phyloP scores from a whole-genome alignment of 2,888 invertebrate species.

The Elysia crispata region DNA sequence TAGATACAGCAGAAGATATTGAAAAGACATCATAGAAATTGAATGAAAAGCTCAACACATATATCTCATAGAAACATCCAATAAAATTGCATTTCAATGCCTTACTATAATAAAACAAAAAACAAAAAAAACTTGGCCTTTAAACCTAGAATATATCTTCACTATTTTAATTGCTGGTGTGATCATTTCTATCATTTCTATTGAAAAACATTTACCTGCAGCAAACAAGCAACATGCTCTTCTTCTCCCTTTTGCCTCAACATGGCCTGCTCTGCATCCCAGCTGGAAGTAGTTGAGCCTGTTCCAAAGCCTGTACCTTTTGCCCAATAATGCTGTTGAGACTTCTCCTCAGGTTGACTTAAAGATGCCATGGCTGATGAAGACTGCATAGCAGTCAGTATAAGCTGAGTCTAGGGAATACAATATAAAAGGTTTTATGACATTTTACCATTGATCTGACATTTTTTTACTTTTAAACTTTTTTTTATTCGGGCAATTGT shows the following conservation, averaged over 20 bases:
- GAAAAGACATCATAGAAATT: too few species aligned
- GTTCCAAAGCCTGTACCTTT: slow-evolving; percentile 98
- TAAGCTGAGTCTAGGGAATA: slow-evolving; percentile 65
- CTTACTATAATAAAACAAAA: neutral
- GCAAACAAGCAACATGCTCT: slow-evolving; percentile 91
- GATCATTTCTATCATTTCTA: too few species aligned
- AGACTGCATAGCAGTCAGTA: slow-evolving; percentile 71
- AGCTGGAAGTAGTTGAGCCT: slow-evolving; percentile 95
- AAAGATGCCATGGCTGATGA: slow-evolving; percentile 58
- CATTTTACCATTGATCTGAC: too few species aligned
- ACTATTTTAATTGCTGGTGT: too few species aligned
- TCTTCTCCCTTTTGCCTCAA: slow-evolving; percentile 93
- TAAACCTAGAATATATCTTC: neutral
- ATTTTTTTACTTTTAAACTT: too few species aligned
- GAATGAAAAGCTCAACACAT: neutral
- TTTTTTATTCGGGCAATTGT: too few species aligned
- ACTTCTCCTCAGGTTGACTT: slow-evolving; percentile 69
- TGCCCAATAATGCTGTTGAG: slow-evolving; percentile 85
- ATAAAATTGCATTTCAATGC: neutral
- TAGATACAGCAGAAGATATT: slow-evolving; percentile 12
- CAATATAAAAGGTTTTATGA: too few species aligned
- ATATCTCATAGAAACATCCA: neutral
- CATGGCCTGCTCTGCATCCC: slow-evolving; percentile 97
- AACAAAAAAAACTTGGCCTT: neutral
- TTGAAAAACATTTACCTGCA: slow-evolving; percentile 78